Evolutionary conservation across 2,888 invertebrate species (phyloP).

Genomic region (Anarsia innoxiella): DNA sequence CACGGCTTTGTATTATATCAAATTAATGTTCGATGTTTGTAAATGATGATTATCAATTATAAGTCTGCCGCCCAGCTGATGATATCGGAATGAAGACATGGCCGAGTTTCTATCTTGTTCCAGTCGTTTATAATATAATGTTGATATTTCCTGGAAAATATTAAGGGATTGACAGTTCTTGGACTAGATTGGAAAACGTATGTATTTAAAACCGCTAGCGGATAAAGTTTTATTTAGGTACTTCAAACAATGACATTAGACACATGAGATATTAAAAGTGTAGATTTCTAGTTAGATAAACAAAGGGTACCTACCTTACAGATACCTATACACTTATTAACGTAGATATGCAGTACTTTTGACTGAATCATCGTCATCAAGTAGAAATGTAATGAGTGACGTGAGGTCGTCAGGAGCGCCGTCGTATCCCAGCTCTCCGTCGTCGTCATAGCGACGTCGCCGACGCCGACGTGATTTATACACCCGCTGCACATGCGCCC

Average conservation of each 20-base stretch:
- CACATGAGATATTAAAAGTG: no score
- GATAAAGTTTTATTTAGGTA: no score
- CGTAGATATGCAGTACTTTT: no score
- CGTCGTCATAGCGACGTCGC: conserved; percentile 25
- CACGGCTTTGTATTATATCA: conserved; percentile 44
- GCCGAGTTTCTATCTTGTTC: conserved; percentile 3
- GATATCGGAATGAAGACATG: conserved; percentile 8
- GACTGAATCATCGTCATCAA: conserved; percentile 37
- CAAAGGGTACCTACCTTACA: no score
- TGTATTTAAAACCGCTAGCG: no score
- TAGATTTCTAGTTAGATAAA: no score
- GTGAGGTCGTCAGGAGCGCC: conserved; percentile 30
- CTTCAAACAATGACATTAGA: no score
- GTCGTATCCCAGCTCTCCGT: conserved; percentile 8
- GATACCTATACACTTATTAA: no score
- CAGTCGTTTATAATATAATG: conserved; percentile 1
- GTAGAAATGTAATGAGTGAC: conserved; percentile 16
- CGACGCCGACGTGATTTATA: conserved; percentile 34
- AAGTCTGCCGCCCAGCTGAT: conserved; percentile 13
- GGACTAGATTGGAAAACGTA: conserved; percentile 5
- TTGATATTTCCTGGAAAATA: conserved; percentile 7
- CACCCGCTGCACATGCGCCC: conserved; percentile 22
- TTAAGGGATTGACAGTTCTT: conserved; percentile 9
- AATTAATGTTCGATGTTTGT: conserved; percentile 46
- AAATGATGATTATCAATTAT: conserved; percentile 37